These are phyloP conservation scores for Clarias pachynema DNA, from an alignment of 2,797 vertebrate species.

Conservation along the genomic window DNA sequence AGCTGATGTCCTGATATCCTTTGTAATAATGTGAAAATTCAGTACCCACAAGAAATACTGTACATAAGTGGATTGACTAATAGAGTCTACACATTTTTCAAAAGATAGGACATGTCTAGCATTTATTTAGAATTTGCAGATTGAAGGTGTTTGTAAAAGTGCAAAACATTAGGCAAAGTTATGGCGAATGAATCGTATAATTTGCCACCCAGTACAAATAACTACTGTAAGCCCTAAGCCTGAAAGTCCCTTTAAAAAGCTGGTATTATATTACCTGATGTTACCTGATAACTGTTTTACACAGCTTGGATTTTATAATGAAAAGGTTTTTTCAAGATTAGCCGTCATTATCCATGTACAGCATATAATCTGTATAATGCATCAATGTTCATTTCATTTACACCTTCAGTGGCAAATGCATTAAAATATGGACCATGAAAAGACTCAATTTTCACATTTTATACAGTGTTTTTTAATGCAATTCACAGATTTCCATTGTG, in stretches of 20 bases:
- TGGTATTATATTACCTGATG: neutral
- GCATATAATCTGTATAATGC: no score
- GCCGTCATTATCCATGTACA: neutral
- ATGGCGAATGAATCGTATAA: neutral
- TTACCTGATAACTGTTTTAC: neutral
- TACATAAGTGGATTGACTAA: neutral
- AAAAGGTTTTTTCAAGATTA: neutral
- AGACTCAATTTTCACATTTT: no score
- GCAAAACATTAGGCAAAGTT: neutral
- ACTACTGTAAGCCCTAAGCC: neutral
- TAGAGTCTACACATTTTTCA: neutral
- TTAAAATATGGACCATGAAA: neutral
- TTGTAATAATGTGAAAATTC: neutral
- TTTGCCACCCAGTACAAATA: neutral
- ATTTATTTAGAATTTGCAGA: neutral
- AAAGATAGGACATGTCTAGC: neutral
- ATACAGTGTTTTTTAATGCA: no score
- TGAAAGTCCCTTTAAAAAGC: neutral
- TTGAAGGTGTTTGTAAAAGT: neutral
- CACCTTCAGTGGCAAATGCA: neutral
- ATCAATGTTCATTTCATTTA: no score
- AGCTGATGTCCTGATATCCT: neutral
- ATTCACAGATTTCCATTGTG: no score
- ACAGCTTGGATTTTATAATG: neutral
- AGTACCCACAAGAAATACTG: neutral